A percentile compares a stretch with the other conserved stretches of the same genome.
These are phyloP conservation scores for Myotis daubentonii DNA, from an alignment of 2,797 vertebrate species.

Conservation along the genomic window DNA sequence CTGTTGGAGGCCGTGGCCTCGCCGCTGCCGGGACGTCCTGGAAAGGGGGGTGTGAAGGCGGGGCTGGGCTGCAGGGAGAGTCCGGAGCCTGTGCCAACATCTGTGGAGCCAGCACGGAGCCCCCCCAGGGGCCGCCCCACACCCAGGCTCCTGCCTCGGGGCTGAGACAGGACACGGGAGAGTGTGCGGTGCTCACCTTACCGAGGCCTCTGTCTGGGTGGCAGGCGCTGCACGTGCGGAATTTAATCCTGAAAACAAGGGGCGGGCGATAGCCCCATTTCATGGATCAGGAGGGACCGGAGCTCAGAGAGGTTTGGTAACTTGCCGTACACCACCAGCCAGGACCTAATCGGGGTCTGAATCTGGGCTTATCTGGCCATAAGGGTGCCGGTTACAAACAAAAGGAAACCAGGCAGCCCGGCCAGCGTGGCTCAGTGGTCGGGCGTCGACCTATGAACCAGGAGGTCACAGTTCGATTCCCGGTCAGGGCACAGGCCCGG, in stretches of 20 bases:
- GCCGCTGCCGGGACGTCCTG: not conserved
- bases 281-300: not conserved
- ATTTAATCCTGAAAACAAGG: not conserved
- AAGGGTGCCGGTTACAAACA: not conserved
- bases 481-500: too few species aligned
- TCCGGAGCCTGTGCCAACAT: not conserved
- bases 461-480: too few species aligned
- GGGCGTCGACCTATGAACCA: too few species aligned
- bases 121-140: fast-evolving
- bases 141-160: not conserved
- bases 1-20: not conserved
- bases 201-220: too few species aligned
- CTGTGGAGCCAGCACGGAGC: not conserved
- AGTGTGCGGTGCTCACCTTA: not conserved
- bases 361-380: not conserved
- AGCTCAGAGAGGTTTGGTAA: not conserved
- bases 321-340: not conserved
- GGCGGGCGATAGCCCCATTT: not conserved
- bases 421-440: too few species aligned
- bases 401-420: not conserved
- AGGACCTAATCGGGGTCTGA: not conserved
- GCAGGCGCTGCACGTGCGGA: not conserved
- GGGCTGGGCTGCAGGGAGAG: not conserved
- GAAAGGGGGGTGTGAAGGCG: not conserved
- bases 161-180: fast-evolving